Evolutionary conservation across 35 echinoderm and acorn worm species (phyloP), one percentile per base, ranked within the genome.

Genomic region (Heliocidaris erythrogramma): DNA sequence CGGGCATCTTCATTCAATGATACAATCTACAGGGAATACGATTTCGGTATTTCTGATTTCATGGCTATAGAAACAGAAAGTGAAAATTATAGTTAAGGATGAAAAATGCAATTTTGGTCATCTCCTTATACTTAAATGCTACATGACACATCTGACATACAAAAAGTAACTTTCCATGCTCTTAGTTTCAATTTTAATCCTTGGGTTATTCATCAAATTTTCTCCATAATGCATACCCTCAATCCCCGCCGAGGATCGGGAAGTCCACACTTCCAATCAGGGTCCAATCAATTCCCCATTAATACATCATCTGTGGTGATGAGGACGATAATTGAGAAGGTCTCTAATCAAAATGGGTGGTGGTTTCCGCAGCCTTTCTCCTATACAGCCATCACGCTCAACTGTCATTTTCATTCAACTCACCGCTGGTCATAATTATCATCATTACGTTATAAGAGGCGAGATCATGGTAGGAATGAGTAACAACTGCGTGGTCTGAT

Each of bases 371-470:
- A 24, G 18, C 65, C 7, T 78, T 78, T 78, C 65, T 27, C 21
- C 3, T 29, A n/a, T n/a, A 24, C 60, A 78, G 65, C 27, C 27
- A 78, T 78, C 65, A 78, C 21, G 18, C 65, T n/a, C 5, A 27
- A 78, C 65, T 78, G 65, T n/a, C 65, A 78, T 27, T 78, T 78
- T n/a, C 65, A 78, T 78, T 78, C 65, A 78, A 78, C 65, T 78
- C 65, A 78, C 65, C 17, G 65, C 7, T 27, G 65, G 8, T 78
- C 7, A 78, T n/a, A n/a, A n/a, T n/a, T n/a, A 78, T 78, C 17
- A 18, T 21, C 65, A 78, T 78, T 18, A 78, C 8, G 27, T 78
- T 6, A 78, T 78, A 27, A 78, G 27, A 78, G 65, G 17, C 27
- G 7, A 21, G 21, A 78, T 27, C 65, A 78, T 21, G 65, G 65